A percentile compares a stretch with the other conserved stretches of the same genome.
Evolutionary conservation across 2,888 invertebrate genomes (phyloP).

Genomic region (Spicauda simplicius): DNA sequence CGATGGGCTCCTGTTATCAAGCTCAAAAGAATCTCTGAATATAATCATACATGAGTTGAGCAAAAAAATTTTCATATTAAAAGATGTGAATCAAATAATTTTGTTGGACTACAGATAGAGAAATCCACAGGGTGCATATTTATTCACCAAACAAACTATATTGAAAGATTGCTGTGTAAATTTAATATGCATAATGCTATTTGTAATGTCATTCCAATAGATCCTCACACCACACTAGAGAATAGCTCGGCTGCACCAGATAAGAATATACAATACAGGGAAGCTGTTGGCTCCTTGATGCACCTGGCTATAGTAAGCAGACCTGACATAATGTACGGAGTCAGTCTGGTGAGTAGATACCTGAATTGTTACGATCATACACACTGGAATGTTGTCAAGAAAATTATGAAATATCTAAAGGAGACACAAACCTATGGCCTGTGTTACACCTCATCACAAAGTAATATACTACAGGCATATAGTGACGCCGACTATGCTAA

Average conservation of each 20-base stretch:
- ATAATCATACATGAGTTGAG: conserved; percentile 32
- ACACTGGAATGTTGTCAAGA: conserved; percentile 37
- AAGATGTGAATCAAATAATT: conserved; percentile 14
- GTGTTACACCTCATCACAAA: conserved; percentile 1
- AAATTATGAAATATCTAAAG: conserved; percentile 31
- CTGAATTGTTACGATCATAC: conserved; percentile 14
- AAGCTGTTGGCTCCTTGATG: conserved; percentile 42
- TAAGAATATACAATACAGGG: conserved; percentile 37
- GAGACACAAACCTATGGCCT: conserved; percentile 32
- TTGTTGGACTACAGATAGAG: conserved; percentile 40
- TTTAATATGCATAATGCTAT: conserved; percentile 36
- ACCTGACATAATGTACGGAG: conserved; percentile 42
- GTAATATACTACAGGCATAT: background rate
- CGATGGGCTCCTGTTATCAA: conserved; percentile 40
- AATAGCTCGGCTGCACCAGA: conserved; percentile 3
- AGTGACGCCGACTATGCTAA: conserved; percentile 38
- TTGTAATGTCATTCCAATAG: conserved; percentile 31
- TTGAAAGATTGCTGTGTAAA: conserved; percentile 32
- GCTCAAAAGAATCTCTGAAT: conserved; percentile 4
- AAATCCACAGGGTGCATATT: conserved; percentile 25
- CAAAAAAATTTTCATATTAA: conserved; percentile 35
- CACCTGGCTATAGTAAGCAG: conserved; percentile 38
- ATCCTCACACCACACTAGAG: conserved; percentile 27
- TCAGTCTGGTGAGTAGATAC: conserved; percentile 41
- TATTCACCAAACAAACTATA: conserved; percentile 37